Conservation (phyloP, 2,797 vertebrate genomes). For the Ptychobarbus kaznakovi region DNA sequence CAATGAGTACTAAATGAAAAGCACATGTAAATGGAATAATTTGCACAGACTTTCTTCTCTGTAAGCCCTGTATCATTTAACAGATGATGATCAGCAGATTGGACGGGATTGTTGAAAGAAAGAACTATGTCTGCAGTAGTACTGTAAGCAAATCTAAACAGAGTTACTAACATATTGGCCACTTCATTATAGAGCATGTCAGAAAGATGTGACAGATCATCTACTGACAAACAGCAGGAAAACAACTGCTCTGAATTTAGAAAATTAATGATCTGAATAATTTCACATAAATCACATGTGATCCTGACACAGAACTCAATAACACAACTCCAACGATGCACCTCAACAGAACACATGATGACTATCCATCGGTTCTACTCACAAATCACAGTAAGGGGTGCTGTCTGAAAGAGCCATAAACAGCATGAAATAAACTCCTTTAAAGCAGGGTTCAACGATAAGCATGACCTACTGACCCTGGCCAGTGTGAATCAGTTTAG, state of each 20-base stretch:
- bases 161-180: conserved; percentile 12
- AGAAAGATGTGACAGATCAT: conserved; percentile 25
- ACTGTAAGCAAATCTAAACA: conserved; percentile 10
- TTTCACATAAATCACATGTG: conserved; percentile 34
- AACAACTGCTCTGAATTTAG: conserved; percentile 43
- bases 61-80: conserved; percentile 58
- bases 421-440: conserved; percentile 42
- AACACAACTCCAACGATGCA: not conserved
- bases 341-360: conserved; percentile 32
- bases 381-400: conserved; percentile 34
- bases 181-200: conserved; percentile 12
- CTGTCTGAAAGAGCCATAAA: conserved; percentile 61
- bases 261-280: conserved; percentile 37
- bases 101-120: not conserved
- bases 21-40: conserved; percentile 55
- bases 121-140: conserved; percentile 44
- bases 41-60: conserved; percentile 48
- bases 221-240: conserved; percentile 5
- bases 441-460: conserved; percentile 14
- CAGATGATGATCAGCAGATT: conserved; percentile 61
- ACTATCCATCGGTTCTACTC: conserved; percentile 32
- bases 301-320: conserved; percentile 46
- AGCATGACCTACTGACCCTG: not conserved
- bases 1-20: conserved; percentile 59
- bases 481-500: not conserved